Evolutionary conservation across 2,113 vertebrate species (phyloP).

Genomic region (Caloenas nicobarica): DNA sequence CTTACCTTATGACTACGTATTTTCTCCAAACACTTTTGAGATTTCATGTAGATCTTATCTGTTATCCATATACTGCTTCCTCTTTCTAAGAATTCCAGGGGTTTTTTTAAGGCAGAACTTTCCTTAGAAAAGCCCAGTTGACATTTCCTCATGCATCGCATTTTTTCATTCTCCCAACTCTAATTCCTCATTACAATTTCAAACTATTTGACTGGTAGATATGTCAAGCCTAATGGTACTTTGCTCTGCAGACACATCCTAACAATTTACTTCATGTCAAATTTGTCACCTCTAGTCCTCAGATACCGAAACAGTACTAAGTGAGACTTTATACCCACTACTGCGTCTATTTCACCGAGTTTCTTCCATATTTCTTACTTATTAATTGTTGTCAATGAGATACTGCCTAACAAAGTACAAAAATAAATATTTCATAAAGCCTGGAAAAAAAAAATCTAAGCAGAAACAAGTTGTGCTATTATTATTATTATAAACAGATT

Average conservation of each 20-base stretch:
- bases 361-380: not conserved
- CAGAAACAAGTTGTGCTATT: not conserved
- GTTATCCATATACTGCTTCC: not conserved
- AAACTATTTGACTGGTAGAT: not conserved
- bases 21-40: not conserved
- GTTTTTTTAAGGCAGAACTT: not conserved
- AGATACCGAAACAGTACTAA: not conserved
- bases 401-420: not conserved
- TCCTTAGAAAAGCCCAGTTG: not conserved
- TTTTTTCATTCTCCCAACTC: not conserved
- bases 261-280: not conserved
- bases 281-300: not conserved
- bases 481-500: not conserved
- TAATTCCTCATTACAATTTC: not conserved
- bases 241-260: not conserved
- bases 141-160: rapidly evolving
- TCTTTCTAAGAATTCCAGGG: not conserved
- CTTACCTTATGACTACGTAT: rapidly evolving
- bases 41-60: not conserved
- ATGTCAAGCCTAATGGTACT: not conserved
- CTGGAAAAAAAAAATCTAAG: not conserved
- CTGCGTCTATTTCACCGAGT: rapidly evolving
- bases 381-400: not conserved
- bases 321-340: not conserved
- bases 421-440: not conserved